Evolutionary conservation across 1,140 invertebrate species (phyloP).

Genomic region (Neuroterus valhalla): DNA sequence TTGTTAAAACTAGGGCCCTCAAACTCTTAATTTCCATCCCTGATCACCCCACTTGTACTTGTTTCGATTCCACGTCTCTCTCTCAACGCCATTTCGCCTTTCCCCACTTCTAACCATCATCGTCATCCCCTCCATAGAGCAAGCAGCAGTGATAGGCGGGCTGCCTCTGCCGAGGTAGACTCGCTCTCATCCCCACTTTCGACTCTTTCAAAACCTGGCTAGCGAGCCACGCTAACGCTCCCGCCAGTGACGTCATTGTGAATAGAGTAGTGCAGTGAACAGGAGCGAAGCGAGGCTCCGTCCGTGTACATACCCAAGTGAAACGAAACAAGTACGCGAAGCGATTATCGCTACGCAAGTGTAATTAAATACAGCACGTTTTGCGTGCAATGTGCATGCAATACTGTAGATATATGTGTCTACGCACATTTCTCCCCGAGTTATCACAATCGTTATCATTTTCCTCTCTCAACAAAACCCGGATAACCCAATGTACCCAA

Average conservation of each 20-base stretch:
- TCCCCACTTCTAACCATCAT: slow-evolving; percentile 14
- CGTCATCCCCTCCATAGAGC: not conserved
- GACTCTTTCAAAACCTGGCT: slow-evolving; percentile 53
- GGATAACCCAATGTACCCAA: not conserved
- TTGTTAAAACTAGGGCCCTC: too few species aligned
- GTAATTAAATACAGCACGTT: not conserved
- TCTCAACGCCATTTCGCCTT: slow-evolving; percentile 7
- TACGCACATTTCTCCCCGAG: not conserved
- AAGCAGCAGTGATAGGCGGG: slow-evolving; percentile 33
- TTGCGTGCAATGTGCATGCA: slow-evolving; percentile 12
- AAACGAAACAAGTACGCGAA: slow-evolving; percentile 29
- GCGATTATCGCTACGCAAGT: slow-evolving; percentile 2
- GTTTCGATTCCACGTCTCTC: slow-evolving; percentile 59
- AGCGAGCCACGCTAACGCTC: slow-evolving; percentile 69
- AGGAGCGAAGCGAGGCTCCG: slow-evolving; percentile 69
- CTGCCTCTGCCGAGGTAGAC: slow-evolving; percentile 58
- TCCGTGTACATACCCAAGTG: slow-evolving; percentile 59
- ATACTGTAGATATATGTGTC: not conserved
- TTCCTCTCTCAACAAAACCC: not conserved
- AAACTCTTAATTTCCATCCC: not conserved
- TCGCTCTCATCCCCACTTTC: slow-evolving; percentile 61
- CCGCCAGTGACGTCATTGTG: slow-evolving; percentile 77
- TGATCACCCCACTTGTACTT: slow-evolving; percentile 61
- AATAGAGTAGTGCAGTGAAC: slow-evolving; percentile 76
- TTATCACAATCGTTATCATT: not conserved